Evolutionary conservation across 2,888 invertebrate species (phyloP), one percentile per base, ranked within the genome.

Genomic region (Chaitophorus viminalis): DNA sequence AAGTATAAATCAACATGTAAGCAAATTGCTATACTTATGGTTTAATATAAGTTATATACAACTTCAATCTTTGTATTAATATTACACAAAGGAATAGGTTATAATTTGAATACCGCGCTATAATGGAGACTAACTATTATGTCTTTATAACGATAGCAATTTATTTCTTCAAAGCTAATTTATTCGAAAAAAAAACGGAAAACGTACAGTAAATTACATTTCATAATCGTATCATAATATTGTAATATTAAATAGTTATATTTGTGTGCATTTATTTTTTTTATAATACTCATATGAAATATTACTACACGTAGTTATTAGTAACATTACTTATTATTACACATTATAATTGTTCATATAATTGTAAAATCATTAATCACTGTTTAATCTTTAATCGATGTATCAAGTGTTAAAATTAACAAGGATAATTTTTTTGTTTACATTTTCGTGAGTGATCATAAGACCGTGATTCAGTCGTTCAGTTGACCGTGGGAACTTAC

Each of bases 401-500:
- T 25, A 33, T 31, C 18, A 14, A 39, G 21, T 11, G 70, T 70
- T 70, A 25, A 25, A 46, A 72, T 31, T 72, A 82, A 72, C 72
- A 72, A 82, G 82, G 70, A 52, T 52, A 29, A 52, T 33, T 25
- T 72, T 82, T 72, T 82, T 52, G n/a, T 82, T 46, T 82, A 33
- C 25, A 82, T 82, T 82, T 82, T 72, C 17, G 70, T 72, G 68
- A 39, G 52, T 54, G 31, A 54, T 33, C 25, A 70, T 29, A 4
- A 70, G 29, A 31, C 21, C 60, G 31, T 65, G 29, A 65, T 79
- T 65, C 60, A 79, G 65, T 70, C 60, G 60, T 60, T 60, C 46
- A 46, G 68, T 70, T 52, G 31, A 72, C 82, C 82, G 82, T 82
- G 82, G 70, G 82, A 82, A 82, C 52, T 31, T 82, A 72, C 25